These are phyloP conservation scores for Gerosis bhagava DNA, from an alignment of 2,888 invertebrate species.

Conservation along the genomic window DNA sequence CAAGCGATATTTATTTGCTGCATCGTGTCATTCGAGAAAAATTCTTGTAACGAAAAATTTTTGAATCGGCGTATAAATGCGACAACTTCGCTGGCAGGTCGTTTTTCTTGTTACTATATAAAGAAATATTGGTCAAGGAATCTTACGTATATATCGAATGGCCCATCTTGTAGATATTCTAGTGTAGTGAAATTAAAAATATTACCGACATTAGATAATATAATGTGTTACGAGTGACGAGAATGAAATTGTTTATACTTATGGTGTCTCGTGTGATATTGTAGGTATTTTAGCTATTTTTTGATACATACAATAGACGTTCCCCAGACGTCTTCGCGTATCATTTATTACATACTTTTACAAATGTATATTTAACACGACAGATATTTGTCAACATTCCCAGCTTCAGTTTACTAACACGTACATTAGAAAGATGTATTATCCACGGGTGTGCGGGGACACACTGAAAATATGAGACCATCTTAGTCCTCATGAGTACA, in stretches of 20 bases:
- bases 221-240: too few species aligned
- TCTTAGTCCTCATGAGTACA: too few species aligned
- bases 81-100: slow-evolving; percentile 60
- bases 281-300: slow-evolving; percentile 16
- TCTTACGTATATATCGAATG: slow-evolving; percentile 35
- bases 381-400: slow-evolving; percentile 24
- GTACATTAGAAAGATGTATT: slow-evolving; percentile 13
- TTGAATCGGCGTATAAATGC: slow-evolving; percentile 65
- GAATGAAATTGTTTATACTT: slow-evolving; percentile 17
- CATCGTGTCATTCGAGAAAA: slow-evolving; percentile 72
- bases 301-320: slow-evolving; percentile 12
- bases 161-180: slow-evolving; percentile 7
- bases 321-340: slow-evolving; percentile 7
- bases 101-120: slow-evolving; percentile 70
- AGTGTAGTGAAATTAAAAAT: not conserved
- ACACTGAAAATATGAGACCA: too few species aligned
- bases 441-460: slow-evolving; percentile 10
- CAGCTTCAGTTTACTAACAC: slow-evolving; percentile 12
- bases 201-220: too few species aligned
- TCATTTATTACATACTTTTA: slow-evolving; percentile 19
- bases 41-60: slow-evolving; percentile 69
- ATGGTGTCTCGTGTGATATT: slow-evolving; percentile 8
- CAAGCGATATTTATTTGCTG: slow-evolving; percentile 75
- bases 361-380: slow-evolving; percentile 20
- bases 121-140: slow-evolving; percentile 69